Base-by-base conservation (phyloP, 2,113 vertebrate genomes). In the Pelobates fuscus region DNA sequence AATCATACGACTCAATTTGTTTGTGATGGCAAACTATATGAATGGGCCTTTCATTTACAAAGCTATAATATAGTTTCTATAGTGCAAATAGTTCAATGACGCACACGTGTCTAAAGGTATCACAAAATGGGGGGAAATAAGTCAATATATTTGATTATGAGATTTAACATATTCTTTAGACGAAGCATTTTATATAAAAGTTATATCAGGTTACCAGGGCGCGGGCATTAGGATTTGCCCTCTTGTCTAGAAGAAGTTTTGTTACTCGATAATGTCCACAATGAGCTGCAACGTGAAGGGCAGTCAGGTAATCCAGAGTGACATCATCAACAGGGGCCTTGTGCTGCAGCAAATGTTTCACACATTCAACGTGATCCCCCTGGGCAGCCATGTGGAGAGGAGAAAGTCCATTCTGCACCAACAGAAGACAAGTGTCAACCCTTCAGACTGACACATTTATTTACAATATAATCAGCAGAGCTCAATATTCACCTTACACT, bases 381-480 rank as follows among this genome's bases (percentile, higher is more conserved):
- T 99, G 97, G 0, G 97, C 95, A 0, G 96, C 94, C 97, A 99
- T 99, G 88, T 99, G 97, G 3, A 99, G 94, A 0, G 97, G 96
- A 52, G 97, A 99, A 43, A 99, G 91, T 2, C 97, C 97, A 0
- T 99, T 99, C 97, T 99, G 82, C 0, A 11, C 14, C 12, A 70
- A 46, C 20, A 52, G 27, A 67, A 70, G 77, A 18, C 59, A 46
- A 64, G 58, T 29, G 2, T 37, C 57, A 46, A 27, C 49, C 10
- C 10, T 37, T 5, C 32, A 37, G 10, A 37, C 5, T 37, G 32
- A 37, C 10, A 5, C 32, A 0, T 37, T 37, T 37, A 37, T 37
- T 37, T 6, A n/a, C n/a, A 37, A 37, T 37, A 1, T 37, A 37
- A 37, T 37, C 10, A 37, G n/a, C n/a, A n/a, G n/a, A n/a, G n/a